Base-by-base conservation (phyloP, 2,797 vertebrate species). In the Pampus argenteus region DNA sequence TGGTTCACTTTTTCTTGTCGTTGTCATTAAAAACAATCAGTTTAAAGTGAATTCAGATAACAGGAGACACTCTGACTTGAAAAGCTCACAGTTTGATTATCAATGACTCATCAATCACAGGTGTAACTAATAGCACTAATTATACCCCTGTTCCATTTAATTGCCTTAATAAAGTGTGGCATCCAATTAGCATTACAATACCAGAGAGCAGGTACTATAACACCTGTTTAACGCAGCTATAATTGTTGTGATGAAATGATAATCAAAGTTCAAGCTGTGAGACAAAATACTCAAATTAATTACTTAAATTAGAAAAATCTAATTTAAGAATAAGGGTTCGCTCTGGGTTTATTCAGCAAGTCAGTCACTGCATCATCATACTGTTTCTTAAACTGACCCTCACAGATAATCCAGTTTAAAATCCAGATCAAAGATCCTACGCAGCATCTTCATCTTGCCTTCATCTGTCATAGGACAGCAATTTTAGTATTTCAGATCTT, bases 121-220 rank as follows among this genome's bases (percentile, higher is more conserved):
- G 40, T 64, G 49, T 25, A 47, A 6, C 5, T 34, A 20, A 38
- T 70, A n/a, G 49, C 22, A 25, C 31, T 42, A 29, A 63, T 47
- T 17, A 60, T 47, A 1, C 25, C 4, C 17, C 6, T 47, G 25
- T 23, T 36, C 36, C 25, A 3, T 50, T 25, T 10, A 31, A 9
- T 13, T 62, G 9, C 38, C 49, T n/a, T 0, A 6, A 14, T 36
- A 28, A 74, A 11, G 13, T 20, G 3, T 47, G 36, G 38, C 14
- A 40, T 40, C 38, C 38, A 76, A 18, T 14, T 3, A 60, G 34
- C 20, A n/a, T 7, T 20, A 58, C 2, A 29, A 15, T 3, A 20
- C 14, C 14, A 40, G 2, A 69, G 36, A 5, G 2, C 40, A n/a
- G 5, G 25, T 29, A 40, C 31, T 44, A 6, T 62, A 73, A 31